Evolutionary conservation across 1,140 invertebrate genomes (phyloP).

Genomic region (Aphelenchoides avenae): DNA sequence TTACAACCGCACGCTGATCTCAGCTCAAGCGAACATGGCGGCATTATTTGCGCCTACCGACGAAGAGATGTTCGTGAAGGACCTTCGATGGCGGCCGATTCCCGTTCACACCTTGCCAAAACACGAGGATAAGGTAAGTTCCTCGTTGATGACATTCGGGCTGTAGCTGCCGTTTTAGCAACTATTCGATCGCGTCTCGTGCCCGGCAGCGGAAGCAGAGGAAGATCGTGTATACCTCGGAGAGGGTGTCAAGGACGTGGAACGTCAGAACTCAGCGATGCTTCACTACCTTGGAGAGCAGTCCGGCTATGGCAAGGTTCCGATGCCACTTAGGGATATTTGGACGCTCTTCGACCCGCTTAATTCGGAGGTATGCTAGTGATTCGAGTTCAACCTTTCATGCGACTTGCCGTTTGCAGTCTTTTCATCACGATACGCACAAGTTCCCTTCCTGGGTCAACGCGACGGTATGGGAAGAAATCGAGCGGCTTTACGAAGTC

Average conservation of each 20-base stretch:
- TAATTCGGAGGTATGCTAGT: slow-evolving; percentile 32
- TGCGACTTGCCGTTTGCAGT: slow-evolving; percentile 10
- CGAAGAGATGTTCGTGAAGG: slow-evolving; percentile 37
- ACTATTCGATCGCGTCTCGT: slow-evolving; percentile 24
- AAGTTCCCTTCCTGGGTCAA: slow-evolving; percentile 38
- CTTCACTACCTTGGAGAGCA: slow-evolving; percentile 29
- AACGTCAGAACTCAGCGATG: slow-evolving; percentile 30
- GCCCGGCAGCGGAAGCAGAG: slow-evolving; percentile 27
- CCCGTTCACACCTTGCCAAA: slow-evolving; percentile 59
- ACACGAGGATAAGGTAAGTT: slow-evolving; percentile 28
- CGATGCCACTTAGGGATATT: slow-evolving; percentile 30
- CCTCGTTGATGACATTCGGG: slow-evolving; percentile 11
- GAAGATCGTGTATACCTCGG: slow-evolving; percentile 28
- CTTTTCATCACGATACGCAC: slow-evolving; percentile 24
- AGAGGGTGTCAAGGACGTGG: slow-evolving; percentile 23
- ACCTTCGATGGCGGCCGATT: slow-evolving; percentile 59
- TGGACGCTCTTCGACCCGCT: slow-evolving; percentile 41
- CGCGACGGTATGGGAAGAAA: slow-evolving; percentile 18
- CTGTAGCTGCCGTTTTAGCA: slow-evolving; percentile 19
- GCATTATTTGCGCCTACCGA: slow-evolving; percentile 51
- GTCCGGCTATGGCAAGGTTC: slow-evolving; percentile 25
- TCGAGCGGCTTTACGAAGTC: slow-evolving; percentile 36
- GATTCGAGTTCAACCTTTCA: slow-evolving; percentile 9
- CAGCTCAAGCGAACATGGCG: slow-evolving; percentile 58
- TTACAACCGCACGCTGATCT: slow-evolving; percentile 59